Conservation (phyloP, 1,140 invertebrate genomes). For the Lasioglossum baleicum region DNA sequence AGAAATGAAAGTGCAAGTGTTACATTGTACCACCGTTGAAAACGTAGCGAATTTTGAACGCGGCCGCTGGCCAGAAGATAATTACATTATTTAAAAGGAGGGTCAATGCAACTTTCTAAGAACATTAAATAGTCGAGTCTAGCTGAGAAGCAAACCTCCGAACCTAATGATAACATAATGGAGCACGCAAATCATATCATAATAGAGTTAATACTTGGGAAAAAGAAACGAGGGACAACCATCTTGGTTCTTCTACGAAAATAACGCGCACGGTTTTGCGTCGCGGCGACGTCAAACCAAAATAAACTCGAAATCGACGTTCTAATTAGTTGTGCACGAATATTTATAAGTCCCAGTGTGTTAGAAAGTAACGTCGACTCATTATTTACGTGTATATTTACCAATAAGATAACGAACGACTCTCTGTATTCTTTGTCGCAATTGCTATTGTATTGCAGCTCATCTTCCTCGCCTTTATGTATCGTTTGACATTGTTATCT, state of each 20-base stretch:
- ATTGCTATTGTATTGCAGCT: too few relatives aligned
- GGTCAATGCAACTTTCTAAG: slow-evolving; percentile 36
- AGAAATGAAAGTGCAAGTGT: slow-evolving; percentile 1
- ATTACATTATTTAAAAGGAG: slow-evolving; percentile 4
- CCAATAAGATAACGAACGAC: too few relatives aligned
- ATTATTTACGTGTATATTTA: too few relatives aligned
- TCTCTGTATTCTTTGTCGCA: too few relatives aligned
- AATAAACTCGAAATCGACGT: background rate
- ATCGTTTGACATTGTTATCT: too few relatives aligned
- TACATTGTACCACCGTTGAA: background rate
- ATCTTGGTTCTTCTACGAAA: background rate
- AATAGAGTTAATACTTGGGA: slow-evolving; percentile 4
- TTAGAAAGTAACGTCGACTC: too few relatives aligned
- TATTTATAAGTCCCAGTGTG: too few relatives aligned
- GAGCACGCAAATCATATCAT: slow-evolving; percentile 26
- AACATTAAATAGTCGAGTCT: slow-evolving; percentile 35
- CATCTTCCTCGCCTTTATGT: too few relatives aligned
- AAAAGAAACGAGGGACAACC: background rate
- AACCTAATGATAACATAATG: slow-evolving; percentile 31
- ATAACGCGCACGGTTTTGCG: background rate
- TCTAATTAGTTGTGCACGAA: too few relatives aligned
- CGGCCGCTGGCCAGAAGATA: background rate
- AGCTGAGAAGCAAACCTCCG: slow-evolving; percentile 19
- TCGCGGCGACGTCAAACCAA: background rate
- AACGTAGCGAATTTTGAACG: slow-evolving; percentile 24